phyloP scores from a whole-genome alignment of 2,888 invertebrate species.

The Lycia hirtaria region DNA sequence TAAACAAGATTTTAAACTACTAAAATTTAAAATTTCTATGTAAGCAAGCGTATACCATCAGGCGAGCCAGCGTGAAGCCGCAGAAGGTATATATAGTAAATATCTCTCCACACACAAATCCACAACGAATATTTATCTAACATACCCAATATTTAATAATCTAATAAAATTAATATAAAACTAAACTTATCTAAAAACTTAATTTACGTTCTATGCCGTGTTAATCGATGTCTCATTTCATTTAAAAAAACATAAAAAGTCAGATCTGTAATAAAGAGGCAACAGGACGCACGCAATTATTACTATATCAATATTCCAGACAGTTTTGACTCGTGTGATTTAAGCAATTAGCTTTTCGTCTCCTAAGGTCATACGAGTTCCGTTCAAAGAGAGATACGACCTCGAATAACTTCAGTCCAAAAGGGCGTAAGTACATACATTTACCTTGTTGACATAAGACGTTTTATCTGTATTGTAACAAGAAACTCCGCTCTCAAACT shows the following conservation, averaged over 20 bases:
- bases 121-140: too few species aligned
- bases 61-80: too few species aligned
- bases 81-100: too few species aligned
- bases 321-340: constrained; percentile 56
- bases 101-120: too few species aligned
- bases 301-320: constrained; percentile 46
- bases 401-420: constrained; percentile 55
- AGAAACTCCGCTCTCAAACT: constrained; percentile 72
- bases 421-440: constrained; percentile 57
- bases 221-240: background rate
- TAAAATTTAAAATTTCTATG: too few species aligned
- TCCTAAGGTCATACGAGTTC: constrained; percentile 76
- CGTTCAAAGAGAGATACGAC: constrained; percentile 66
- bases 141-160: too few species aligned
- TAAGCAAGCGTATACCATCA: too few species aligned
- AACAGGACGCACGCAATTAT: constrained; percentile 45
- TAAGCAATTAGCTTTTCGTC: constrained; percentile 75
- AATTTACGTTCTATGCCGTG: too few species aligned
- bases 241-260: background rate
- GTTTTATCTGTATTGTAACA: constrained; percentile 53
- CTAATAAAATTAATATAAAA: too few species aligned
- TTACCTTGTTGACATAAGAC: constrained; percentile 60
- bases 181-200: too few species aligned
- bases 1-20: too few species aligned
- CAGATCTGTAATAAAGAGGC: constrained; percentile 1